Percentiles rank a stretch among this genome's conserved stretches.
Conservation (phyloP, 2,797 vertebrate genomes). For the Tympanoctomys barrerae region DNA sequence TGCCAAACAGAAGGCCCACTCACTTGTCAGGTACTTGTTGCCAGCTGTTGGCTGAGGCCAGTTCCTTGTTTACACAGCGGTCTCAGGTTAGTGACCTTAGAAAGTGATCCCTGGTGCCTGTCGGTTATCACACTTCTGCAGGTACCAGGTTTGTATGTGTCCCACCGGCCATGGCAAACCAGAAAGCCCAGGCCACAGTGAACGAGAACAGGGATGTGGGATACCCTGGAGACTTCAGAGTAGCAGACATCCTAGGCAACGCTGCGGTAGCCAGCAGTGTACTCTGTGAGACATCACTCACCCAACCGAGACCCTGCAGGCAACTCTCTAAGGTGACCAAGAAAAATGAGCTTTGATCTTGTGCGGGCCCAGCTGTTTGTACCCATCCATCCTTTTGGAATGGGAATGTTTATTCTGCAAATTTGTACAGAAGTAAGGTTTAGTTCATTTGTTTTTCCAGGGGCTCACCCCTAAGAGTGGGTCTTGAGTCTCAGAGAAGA, state of each 20-base stretch:
- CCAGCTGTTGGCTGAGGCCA: neutral
- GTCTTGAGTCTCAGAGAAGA: neutral
- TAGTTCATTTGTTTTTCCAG: neutral
- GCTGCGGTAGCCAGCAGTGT: too few relatives aligned
- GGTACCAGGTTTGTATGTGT: rapidly evolving
- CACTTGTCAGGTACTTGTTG: neutral
- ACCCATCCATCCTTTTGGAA: neutral
- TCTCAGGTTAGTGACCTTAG: too few relatives aligned
- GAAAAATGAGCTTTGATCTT: neutral
- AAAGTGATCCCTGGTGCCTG: rapidly evolving
- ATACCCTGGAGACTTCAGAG: rapidly evolving
- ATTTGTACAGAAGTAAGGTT: neutral
- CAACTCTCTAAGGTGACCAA: neutral
- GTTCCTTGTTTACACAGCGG: neutral
- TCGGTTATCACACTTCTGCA: neutral
- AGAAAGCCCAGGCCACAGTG: neutral
- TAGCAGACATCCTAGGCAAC: neutral
- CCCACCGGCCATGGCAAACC: neutral
- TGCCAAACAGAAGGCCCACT: neutral
- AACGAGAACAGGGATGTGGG: rapidly evolving
- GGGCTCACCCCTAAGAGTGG: neutral
- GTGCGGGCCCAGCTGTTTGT: neutral
- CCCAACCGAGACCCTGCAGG: neutral
- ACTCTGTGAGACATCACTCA: neutral
- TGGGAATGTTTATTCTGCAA: neutral